These are phyloP conservation scores for Takifugu ocellatus DNA, from an alignment of 2,797 vertebrate genomes.

Conservation along the genomic window DNA sequence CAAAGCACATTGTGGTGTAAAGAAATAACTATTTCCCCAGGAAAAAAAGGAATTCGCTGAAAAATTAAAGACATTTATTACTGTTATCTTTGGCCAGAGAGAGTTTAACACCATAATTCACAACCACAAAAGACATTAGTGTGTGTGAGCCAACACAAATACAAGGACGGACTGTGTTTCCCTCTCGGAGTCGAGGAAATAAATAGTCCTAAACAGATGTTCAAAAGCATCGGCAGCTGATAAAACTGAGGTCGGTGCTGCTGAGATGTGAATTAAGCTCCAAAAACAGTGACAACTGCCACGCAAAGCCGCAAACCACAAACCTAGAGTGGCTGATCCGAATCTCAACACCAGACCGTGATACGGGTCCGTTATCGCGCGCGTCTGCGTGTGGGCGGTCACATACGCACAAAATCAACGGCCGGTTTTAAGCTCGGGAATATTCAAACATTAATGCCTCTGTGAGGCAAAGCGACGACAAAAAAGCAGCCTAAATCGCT, in stretches of 20 bases:
- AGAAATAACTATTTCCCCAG: too few species aligned
- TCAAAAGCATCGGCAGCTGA: constrained; percentile 24
- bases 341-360: constrained; percentile 23
- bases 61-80: too few species aligned
- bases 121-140: not conserved
- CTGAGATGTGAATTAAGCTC: constrained; percentile 5
- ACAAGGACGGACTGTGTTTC: constrained; percentile 15
- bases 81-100: too few species aligned
- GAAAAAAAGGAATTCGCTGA: too few species aligned
- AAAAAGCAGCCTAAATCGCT: constrained; percentile 28
- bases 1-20: too few species aligned
- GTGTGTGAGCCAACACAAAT: constrained; percentile 31
- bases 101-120: not conserved
- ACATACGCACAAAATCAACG: constrained; percentile 6
- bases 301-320: not conserved
- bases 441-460: constrained; percentile 47
- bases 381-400: not conserved
- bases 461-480: not conserved
- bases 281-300: not conserved
- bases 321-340: not conserved
- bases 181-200: constrained; percentile 49
- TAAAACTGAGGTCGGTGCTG: constrained; percentile 29
- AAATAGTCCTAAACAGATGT: constrained; percentile 31
- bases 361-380: constrained; percentile 24
- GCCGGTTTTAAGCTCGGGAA: constrained; percentile 24